These are phyloP conservation scores for Arctocebus calabarensis DNA, from an alignment of 2,797 vertebrate species.

Conservation along the genomic window DNA sequence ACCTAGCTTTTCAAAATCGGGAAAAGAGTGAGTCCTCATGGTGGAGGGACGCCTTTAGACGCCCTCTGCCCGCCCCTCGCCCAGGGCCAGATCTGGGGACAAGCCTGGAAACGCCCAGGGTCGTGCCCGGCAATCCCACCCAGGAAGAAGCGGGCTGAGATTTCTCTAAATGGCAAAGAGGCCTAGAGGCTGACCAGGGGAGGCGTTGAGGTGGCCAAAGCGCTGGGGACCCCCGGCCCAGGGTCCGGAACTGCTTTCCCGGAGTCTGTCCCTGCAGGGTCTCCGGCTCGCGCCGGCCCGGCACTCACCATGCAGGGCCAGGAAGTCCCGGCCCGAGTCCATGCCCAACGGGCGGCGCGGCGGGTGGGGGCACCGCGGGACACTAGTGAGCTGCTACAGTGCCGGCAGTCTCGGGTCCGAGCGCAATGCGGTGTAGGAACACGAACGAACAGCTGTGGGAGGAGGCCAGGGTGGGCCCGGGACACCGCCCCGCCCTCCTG, in stretches of 20 bases:
- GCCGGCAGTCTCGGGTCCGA: slow-evolving; percentile 7
- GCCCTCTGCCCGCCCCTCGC: background rate
- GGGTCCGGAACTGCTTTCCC: background rate
- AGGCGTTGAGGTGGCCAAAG: background rate
- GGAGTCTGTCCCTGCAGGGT: background rate
- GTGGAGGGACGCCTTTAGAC: background rate
- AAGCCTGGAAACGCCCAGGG: slow-evolving; percentile 24
- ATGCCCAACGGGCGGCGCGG: slow-evolving; percentile 56
- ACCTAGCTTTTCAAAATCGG: background rate
- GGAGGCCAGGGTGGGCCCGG: slow-evolving; percentile 47
- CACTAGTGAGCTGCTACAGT: background rate
- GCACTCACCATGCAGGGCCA: slow-evolving; percentile 78
- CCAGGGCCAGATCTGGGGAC: background rate
- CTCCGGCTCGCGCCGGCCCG: background rate
- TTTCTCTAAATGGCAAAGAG: background rate
- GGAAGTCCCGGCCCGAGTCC: slow-evolving; percentile 75
- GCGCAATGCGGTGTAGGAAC: background rate
- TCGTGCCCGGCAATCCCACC: background rate
- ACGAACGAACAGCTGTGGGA: background rate
- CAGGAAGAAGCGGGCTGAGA: background rate
- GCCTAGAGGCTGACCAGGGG: background rate
- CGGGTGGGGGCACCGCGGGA: background rate
- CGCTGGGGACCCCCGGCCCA: background rate
- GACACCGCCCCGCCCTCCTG: slow-evolving; percentile 17
- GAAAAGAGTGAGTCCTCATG: background rate